Base-by-base conservation (phyloP, 2,888 invertebrate genomes). In the Perizoma affinitatum region DNA sequence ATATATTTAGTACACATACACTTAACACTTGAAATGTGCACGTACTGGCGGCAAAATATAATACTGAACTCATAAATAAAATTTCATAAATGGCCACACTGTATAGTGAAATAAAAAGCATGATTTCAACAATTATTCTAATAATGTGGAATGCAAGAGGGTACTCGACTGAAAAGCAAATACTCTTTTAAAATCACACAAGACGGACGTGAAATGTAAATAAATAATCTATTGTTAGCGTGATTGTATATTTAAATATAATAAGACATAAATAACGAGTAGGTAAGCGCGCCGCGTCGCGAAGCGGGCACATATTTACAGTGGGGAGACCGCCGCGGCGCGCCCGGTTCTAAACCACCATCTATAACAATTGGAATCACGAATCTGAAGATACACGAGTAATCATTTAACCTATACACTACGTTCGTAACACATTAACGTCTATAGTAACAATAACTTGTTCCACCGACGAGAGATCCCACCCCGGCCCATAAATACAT, bases 131-230 rank as follows among this genome's bases (percentile, higher is more conserved):
- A 66, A 65, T 69, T 56, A 73, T 71, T 80, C 80, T 86, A 84
- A 84, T 78, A 85, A 82, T 78, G 83, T 90, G 90, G 91, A 91
- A 91, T 91, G 90, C 90, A 89, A 86, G 81, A 83, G 86, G 87
- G 77, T 79, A 75, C 76, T 76, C 76, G 72, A 78, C 78, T 73
- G 78, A 77, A 72, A 73, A 66, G 72, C 80, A 75, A 78, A 80
- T 78, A 44, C 42, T 36, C 22, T 43, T 51, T 43, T 36, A 42
- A 47, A 44, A 59, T 60, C 34, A 52, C 54, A 53, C 75, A 78
- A 79, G 74, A 75, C 78, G 74, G 77, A 80, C 72, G 75, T 76
- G 82, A 79, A 82, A 38, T 38, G 38, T 38, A 38, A 38, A 38
- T 7, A 6, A 38, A 38, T 74, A 82, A 79, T 78, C 74, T 73